These are phyloP conservation scores for Polyergus mexicanus DNA, from an alignment of 1,140 invertebrate species.

Conservation along the genomic window DNA sequence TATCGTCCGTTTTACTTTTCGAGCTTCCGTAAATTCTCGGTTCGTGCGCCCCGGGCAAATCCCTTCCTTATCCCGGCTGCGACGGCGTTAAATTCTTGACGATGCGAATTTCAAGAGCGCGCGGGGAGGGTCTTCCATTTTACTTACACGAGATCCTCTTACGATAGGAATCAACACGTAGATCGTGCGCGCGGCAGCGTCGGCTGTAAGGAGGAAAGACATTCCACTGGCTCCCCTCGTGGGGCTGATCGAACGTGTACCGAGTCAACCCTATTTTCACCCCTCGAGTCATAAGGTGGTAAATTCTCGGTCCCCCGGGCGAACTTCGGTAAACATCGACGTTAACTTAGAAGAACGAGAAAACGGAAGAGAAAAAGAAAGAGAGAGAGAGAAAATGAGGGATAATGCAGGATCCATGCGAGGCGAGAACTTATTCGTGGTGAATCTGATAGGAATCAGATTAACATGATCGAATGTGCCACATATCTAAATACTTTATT, in stretches of 20 bases:
- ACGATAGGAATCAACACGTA: conserved; percentile 50
- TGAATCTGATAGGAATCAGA: conserved; percentile 39
- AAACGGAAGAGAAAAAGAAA: conserved; percentile 26
- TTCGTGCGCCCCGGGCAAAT: conserved; percentile 36
- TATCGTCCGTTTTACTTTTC: conserved; percentile 44
- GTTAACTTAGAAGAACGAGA: conserved; percentile 51
- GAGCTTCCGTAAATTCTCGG: conserved; percentile 40
- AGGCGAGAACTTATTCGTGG: conserved; percentile 5
- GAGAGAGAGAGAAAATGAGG: conserved; percentile 36
- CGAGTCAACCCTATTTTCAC: conserved; percentile 67
- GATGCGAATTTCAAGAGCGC: conserved; percentile 47
- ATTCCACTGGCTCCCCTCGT: conserved; percentile 37
- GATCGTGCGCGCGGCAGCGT: conserved; percentile 40
- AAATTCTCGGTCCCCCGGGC: conserved; percentile 59
- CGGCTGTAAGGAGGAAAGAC: conserved; percentile 17
- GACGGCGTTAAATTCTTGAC: conserved; percentile 53
- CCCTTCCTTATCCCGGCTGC: conserved; percentile 38
- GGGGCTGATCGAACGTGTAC: conserved; percentile 69
- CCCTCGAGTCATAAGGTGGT: conserved; percentile 46
- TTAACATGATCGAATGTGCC: conserved; percentile 15
- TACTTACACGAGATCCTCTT: conserved; percentile 57
- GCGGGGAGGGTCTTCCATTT: conserved; percentile 37
- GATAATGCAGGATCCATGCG: conserved; percentile 21
- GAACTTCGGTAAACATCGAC: conserved; percentile 70
- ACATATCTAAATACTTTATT: conserved; percentile 11